A percentile compares a stretch with the other conserved stretches of the same genome.
Evolutionary conservation across 2,797 vertebrate species (phyloP).

Genomic region (Sphenopsis melanotis): DNA sequence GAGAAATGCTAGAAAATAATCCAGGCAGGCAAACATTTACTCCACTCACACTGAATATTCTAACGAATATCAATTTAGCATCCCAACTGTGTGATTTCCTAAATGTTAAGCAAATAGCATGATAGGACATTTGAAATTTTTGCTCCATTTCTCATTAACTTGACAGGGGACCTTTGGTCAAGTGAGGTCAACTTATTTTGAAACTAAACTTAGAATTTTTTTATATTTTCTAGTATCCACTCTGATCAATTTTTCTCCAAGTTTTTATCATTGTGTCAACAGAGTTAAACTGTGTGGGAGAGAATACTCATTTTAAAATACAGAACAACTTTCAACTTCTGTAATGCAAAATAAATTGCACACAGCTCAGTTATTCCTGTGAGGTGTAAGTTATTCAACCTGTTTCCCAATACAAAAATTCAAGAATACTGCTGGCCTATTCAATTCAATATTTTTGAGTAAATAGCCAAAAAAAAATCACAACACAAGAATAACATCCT

Average conservation of each 20-base stretch:
- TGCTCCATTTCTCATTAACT: background rate
- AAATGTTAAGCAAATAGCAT: constrained; percentile 5
- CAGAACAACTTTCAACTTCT: background rate
- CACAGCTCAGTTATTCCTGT: background rate
- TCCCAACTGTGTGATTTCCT: background rate
- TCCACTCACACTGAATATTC: background rate
- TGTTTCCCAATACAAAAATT: background rate
- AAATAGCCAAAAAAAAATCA: background rate
- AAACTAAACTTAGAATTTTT: background rate
- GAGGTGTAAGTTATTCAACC: background rate
- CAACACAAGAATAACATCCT: background rate
- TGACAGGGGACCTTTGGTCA: background rate
- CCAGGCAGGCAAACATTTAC: background rate
- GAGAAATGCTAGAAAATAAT: background rate
- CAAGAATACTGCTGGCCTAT: background rate
- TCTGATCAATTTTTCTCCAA: background rate
- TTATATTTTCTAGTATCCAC: background rate
- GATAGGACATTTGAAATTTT: background rate
- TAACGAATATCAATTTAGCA: background rate
- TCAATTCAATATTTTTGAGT: background rate
- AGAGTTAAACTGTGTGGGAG: background rate
- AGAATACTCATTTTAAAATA: background rate
- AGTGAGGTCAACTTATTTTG: background rate
- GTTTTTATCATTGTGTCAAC: background rate
- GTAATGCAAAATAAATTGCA: background rate